Percentiles rank a stretch among this genome's conserved stretches.
These are phyloP conservation scores for Dallia pectoralis DNA, from an alignment of 2,797 vertebrate species.

Conservation along the genomic window DNA sequence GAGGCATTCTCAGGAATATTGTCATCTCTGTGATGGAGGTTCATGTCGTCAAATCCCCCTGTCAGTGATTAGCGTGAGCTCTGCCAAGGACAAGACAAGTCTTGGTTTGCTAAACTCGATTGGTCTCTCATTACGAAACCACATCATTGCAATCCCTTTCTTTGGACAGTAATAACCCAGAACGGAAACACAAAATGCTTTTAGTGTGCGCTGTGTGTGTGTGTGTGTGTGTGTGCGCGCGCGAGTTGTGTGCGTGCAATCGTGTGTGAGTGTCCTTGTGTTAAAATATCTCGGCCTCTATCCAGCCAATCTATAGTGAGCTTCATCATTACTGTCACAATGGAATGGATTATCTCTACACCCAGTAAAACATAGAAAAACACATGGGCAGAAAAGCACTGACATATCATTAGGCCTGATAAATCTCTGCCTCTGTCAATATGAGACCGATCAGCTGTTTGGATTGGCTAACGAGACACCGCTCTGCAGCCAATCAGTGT, in stretches of 20 bases:
- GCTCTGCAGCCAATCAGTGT: background rate
- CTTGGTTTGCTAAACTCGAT: background rate
- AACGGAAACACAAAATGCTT: background rate
- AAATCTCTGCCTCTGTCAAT: background rate
- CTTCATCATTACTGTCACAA: background rate
- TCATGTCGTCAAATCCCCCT: background rate
- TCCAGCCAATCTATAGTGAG: background rate
- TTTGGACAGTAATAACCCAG: background rate
- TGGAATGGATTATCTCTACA: background rate
- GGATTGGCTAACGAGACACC: background rate
- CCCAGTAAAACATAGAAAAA: background rate
- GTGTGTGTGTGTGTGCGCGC: background rate
- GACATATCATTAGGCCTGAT: conserved; percentile 3
- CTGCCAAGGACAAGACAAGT: background rate
- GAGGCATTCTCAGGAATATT: background rate
- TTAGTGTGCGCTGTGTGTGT: background rate
- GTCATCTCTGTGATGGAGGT: background rate
- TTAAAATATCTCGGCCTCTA: background rate
- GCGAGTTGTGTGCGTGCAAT: no score
- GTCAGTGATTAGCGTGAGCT: background rate
- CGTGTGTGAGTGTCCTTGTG: background rate
- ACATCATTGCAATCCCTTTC: background rate
- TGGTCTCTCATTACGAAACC: background rate
- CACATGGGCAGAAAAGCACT: background rate
- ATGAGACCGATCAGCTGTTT: background rate